Evolutionary conservation across 2,797 vertebrate species (phyloP), one percentile per base, ranked within the genome.

Genomic region (Tenualosa thibaudeaui): DNA sequence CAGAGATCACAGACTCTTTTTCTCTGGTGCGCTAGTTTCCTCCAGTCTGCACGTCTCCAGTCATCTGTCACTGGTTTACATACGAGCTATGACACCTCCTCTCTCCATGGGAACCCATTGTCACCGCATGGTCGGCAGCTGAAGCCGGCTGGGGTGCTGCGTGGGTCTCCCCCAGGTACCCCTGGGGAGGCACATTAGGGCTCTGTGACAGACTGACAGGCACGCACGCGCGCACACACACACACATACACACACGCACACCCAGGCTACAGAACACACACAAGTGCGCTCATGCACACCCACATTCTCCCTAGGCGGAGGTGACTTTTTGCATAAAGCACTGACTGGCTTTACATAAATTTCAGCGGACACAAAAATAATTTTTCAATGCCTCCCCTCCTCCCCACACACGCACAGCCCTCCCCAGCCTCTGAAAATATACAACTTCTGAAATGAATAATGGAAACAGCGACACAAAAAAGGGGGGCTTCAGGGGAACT

Each of bases 31-130:
- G 92, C 87, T 88, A 84, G 92, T 93, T 93, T 94, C 94, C 94
- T 93, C 92, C 93, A 92, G 94, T 93, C 93, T 92, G 92, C 93
- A 91, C 93, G 95, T 95, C 94, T 94, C 93, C 94, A 94, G 92
- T 95, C 94, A 96, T 95, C 96, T 96, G 95, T 95, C 95, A 95
- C 92, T 93, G 89, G 93, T 95, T 94, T 95, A 96, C 95, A 95
- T 94, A 95, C 94, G 93, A 91, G 91, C 93, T 90, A 92, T 95
- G 95, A 96, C 95, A 96, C 94, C 91, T 94, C 91, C 91, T 92
- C 94, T 95, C 94, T 96, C 94, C 90, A 88, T 92, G 94, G 95
- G 92, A 93, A 93, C 92, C 90, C 90, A 88, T 92, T 95, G 95
- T 96, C 95, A 96, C 95, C 91, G 91, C 92, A 92, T 92, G 93